Conservation (phyloP, 2,888 invertebrate species). For the Agonopterix arenella region DNA sequence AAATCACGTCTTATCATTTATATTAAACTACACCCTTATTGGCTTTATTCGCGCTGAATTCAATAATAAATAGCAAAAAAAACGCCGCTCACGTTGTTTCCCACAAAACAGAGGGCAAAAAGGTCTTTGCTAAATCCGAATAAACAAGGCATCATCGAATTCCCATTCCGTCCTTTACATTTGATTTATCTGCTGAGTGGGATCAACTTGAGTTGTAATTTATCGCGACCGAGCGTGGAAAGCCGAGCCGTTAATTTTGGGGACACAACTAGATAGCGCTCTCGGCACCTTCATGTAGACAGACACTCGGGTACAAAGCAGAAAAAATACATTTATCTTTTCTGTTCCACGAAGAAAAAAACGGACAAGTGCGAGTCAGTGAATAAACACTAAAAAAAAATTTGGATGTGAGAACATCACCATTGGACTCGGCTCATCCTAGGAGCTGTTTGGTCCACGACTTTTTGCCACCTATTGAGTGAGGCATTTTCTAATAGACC, state of each 20-base stretch:
- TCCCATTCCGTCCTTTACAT: constrained; percentile 53
- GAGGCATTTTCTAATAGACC: too few relatives aligned
- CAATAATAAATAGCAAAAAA: constrained; percentile 26
- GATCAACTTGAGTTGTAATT: constrained; percentile 59
- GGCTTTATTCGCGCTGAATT: constrained; percentile 14
- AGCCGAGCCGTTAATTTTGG: constrained; percentile 54
- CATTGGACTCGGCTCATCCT: too few relatives aligned
- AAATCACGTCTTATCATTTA: neutral
- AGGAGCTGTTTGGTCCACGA: too few relatives aligned
- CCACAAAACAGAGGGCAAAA: constrained; percentile 32
- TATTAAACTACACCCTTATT: constrained; percentile 1
- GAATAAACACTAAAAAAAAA: too few relatives aligned
- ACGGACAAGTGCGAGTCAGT: too few relatives aligned
- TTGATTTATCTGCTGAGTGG: constrained; percentile 63
- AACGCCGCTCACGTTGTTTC: constrained; percentile 35
- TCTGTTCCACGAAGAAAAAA: too few relatives aligned
- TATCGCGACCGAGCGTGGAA: constrained; percentile 41
- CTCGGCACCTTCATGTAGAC: constrained; percentile 30
- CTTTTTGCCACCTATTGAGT: too few relatives aligned
- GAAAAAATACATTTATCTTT: constrained; percentile 3
- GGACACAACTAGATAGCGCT: constrained; percentile 47
- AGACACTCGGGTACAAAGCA: neutral
- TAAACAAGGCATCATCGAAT: constrained; percentile 50
- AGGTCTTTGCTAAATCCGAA: constrained; percentile 24
- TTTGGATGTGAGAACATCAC: too few relatives aligned